A percentile compares a stretch with the other conserved stretches of the same genome.
Conservation (phyloP, 2,888 invertebrate genomes). For the Alviniconcha strummeri region DNA sequence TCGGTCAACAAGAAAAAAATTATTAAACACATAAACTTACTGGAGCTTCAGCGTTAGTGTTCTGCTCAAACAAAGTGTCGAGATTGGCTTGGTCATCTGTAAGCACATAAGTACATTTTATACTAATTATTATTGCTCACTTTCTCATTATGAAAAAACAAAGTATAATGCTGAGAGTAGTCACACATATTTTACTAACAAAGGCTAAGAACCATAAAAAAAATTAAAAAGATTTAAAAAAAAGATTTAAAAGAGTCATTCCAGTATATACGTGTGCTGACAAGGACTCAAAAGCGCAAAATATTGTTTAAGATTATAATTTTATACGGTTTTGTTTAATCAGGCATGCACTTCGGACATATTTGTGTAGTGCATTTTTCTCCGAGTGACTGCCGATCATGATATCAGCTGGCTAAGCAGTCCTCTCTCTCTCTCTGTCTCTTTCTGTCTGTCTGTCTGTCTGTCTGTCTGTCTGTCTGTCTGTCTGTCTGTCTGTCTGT, state of each 20-base stretch:
- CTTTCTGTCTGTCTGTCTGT: background rate
- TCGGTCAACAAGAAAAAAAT: too few species aligned
- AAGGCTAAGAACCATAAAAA: too few species aligned
- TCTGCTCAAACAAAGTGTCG: background rate
- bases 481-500: conserved; percentile 11
- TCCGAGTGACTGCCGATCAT: background rate
- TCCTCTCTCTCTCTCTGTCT: background rate
- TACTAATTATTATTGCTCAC: too few species aligned
- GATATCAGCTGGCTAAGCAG: background rate
- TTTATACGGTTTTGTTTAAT: background rate
- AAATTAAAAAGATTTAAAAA: too few species aligned
- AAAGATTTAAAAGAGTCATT: too few species aligned
- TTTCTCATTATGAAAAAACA: too few species aligned
- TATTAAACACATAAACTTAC: background rate
- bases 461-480: conserved; percentile 5
- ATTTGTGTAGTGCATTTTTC: background rate
- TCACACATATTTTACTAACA: too few species aligned
- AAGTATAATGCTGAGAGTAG: too few species aligned
- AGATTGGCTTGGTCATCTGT: conserved; percentile 5
- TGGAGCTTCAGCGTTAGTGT: background rate
- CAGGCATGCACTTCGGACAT: background rate
- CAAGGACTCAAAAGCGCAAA: background rate
- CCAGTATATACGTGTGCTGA: too few species aligned
- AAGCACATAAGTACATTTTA: background rate
- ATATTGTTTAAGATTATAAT: background rate